Base-by-base conservation (phyloP, 2,888 invertebrate genomes). In the Choristoneura rosaceana region DNA sequence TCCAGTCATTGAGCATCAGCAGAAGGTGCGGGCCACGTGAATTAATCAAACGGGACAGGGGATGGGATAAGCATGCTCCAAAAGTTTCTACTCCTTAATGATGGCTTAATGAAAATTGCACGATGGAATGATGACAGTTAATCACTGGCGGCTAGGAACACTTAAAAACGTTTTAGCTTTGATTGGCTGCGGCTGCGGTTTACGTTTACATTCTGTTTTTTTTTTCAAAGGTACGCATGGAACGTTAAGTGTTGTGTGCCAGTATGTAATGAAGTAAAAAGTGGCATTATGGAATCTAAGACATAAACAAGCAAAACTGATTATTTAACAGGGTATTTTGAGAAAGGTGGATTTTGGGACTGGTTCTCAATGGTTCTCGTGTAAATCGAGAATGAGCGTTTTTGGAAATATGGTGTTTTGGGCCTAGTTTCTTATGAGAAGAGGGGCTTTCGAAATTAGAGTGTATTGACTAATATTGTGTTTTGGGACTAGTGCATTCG, bases 101-200 rank as follows among this genome's bases (percentile, higher is more conserved):
- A 87, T 83, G 84, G 87, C 84, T 87, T 88, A 85, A 88, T 89
- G 90, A 88, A 90, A 90, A 90, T 88, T 85, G 83, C 81, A 81
- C 74, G 75, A 77, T 76, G 75, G 77, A 83, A 85, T 80, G 84
- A 84, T 87, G 84, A 85, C 82, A 79, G 83, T 84, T 85, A 84
- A 86, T 84, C 81, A 78, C 79, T 75, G 69, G 70, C 70, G 69
- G 70, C 70, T 75, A 76, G 78, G 76, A 79, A 76, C 73, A 69
- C 62, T 76, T 76, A 61, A 73, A 71, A 71, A 68, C 66, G 64
- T 41, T 73, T 59, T 66, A 71, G 33, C 17, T 64, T 25, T 52
- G 68, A 69, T 73, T 73, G 55, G 55, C 55, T 55, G 55, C 25
- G 55, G 55, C 25, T 17, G 12, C 17, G 55, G 17, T 55, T 25